Conservation (phyloP, 2,113 vertebrate genomes). For the Myotis davidii region DNA sequence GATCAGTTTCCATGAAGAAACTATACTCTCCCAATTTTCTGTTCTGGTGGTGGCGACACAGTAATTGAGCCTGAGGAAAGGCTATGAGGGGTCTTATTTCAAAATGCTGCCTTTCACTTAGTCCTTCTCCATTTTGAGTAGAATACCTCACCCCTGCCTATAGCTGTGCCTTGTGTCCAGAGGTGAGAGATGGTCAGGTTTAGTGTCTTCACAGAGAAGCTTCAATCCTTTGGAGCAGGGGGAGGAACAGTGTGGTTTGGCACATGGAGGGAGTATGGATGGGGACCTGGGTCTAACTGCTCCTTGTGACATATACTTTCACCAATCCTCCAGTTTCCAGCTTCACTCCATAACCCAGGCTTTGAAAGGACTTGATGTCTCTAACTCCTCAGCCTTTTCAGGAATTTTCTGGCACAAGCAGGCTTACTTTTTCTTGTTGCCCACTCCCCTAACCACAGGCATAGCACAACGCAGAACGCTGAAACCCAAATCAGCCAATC, state of each 20-base stretch:
- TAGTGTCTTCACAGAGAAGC: background rate
- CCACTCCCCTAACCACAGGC: background rate
- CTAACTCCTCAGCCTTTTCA: background rate
- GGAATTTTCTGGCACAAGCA: background rate
- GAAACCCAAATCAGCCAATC: background rate
- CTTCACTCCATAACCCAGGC: background rate
- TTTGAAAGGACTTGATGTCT: background rate
- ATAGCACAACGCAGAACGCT: background rate
- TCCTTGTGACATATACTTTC: background rate
- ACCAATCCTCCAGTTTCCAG: background rate
- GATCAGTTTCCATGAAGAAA: background rate
- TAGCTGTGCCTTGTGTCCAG: background rate
- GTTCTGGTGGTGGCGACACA: background rate
- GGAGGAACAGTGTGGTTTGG: background rate
- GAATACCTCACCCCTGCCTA: background rate
- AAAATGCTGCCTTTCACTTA: background rate
- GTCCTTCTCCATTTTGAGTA: background rate
- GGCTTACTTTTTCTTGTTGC: background rate
- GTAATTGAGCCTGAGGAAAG: background rate
- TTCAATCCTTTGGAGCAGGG: background rate
- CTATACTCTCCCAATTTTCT: background rate
- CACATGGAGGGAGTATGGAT: background rate
- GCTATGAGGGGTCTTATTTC: background rate
- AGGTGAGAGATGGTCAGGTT: background rate
- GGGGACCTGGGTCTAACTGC: no score